phyloP scores from a whole-genome alignment of 1,140 invertebrate genomes.

The Wasmannia auropunctata region DNA sequence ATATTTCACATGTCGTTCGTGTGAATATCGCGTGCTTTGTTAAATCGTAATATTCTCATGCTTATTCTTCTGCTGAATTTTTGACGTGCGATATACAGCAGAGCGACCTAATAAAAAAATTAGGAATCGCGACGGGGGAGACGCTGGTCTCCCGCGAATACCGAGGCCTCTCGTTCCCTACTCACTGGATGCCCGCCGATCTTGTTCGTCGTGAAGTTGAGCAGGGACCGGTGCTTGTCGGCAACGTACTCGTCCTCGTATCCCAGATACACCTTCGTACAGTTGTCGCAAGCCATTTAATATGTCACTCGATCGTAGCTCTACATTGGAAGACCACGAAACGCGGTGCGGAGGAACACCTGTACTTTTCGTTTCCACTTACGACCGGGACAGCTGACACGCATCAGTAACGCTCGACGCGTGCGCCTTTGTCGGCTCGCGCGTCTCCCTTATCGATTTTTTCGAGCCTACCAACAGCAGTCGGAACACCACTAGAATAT shows the following conservation, averaged over 20 bases:
- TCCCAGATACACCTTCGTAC: constrained; percentile 87
- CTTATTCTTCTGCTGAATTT: not conserved
- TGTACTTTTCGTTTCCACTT: constrained; percentile 42
- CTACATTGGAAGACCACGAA: constrained; percentile 72
- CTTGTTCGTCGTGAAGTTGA: constrained; percentile 90
- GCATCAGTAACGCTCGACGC: constrained; percentile 72
- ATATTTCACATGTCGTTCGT: not conserved
- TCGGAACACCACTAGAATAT: not conserved
- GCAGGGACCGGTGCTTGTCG: constrained; percentile 87
- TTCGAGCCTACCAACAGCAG: constrained; percentile 7
- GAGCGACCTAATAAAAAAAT: not conserved
- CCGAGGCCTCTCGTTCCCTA: constrained; percentile 51
- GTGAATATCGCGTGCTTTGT: not conserved
- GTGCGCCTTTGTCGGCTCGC: constrained; percentile 69
- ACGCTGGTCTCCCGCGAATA: not conserved
- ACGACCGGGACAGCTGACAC: constrained; percentile 70
- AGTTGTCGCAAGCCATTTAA: constrained; percentile 83
- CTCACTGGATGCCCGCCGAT: constrained; percentile 89
- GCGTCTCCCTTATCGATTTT: constrained; percentile 74
- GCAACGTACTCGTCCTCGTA: constrained; percentile 89
- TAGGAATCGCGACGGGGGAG: not conserved
- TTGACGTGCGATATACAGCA: not conserved
- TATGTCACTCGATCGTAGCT: constrained; percentile 58
- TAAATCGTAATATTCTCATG: not conserved
- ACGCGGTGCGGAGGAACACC: constrained; percentile 54